Percentiles rank a stretch among this genome's conserved stretches.
phyloP scores from a whole-genome alignment of 2,888 invertebrate species.

The Nesidiocoris tenuis region DNA sequence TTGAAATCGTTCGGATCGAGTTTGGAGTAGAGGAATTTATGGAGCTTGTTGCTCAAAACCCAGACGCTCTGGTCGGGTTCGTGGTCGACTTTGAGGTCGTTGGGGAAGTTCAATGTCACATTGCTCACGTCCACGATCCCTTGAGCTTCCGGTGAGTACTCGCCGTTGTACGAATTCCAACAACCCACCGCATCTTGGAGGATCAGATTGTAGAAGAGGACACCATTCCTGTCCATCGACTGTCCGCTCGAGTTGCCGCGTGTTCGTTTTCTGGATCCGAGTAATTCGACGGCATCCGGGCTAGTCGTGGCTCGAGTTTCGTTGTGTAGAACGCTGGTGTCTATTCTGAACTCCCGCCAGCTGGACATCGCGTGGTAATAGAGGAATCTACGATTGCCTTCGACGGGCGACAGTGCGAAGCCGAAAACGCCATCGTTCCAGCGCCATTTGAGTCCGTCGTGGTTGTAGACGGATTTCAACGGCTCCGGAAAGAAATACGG shows the following conservation, averaged over 20 bases:
- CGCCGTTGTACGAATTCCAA: constrained; percentile 65
- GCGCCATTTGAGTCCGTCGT: constrained; percentile 52
- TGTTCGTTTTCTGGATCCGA: constrained; percentile 50
- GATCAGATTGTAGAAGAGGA: constrained; percentile 75
- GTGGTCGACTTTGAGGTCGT: constrained; percentile 57
- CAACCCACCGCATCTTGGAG: constrained; percentile 67
- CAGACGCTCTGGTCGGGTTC: constrained; percentile 64
- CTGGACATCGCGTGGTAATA: constrained; percentile 80
- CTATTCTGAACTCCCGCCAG: constrained; percentile 72
- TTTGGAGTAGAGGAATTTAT: constrained; percentile 69
- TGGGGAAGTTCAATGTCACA: constrained; percentile 67
- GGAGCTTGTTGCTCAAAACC: constrained; percentile 74
- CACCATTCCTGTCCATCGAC: constrained; percentile 67
- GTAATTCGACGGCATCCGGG: constrained; percentile 51
- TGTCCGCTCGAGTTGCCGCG: constrained; percentile 68
- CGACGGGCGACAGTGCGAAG: constrained; percentile 65
- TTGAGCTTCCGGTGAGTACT: constrained; percentile 49
- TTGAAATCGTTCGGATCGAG: constrained; percentile 64
- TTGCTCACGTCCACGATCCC: constrained; percentile 59
- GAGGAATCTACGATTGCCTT: constrained; percentile 65
- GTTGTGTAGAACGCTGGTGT: constrained; percentile 65
- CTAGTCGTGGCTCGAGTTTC: constrained; percentile 56
- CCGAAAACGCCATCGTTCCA: constrained; percentile 80
- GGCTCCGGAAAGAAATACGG: constrained; percentile 67
- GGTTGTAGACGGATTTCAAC: constrained; percentile 51